Base-by-base conservation (phyloP, 1,140 invertebrate species). In the Sminthurides bifidus region DNA sequence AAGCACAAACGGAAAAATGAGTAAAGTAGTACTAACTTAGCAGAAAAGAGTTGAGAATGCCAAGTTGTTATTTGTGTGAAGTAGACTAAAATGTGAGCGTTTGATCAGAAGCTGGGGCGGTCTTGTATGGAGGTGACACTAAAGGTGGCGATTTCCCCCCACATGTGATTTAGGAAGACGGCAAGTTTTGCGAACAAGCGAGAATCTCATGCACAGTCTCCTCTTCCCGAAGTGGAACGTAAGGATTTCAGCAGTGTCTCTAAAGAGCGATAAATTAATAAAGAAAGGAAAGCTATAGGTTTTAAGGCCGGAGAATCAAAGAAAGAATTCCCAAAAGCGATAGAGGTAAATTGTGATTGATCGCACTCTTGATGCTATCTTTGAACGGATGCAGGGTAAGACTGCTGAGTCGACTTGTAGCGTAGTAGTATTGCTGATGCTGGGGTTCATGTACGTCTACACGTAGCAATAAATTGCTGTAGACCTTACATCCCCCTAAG, bases 201-300 rank as follows among this genome's bases (percentile, higher is more conserved):
- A 37, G n/a, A n/a, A n/a, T n/a, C n/a, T n/a, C n/a, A n/a, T n/a
- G n/a, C n/a, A n/a, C n/a, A n/a, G n/a, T n/a, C n/a, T n/a, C n/a
- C n/a, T n/a, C 30, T 23, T n/a, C 17, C 19, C 3, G n/a, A 33
- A 21, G 3, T 15, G 23, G 2, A 21, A 17, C 31, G 49, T 51
- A 58, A 50, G 56, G 43, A 54, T 59, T 52, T 56, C 10, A 24
- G n/a, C n/a, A n/a, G 55, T 52, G 40, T 61, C 59, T 61, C 59
- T 17, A 51, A 52, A 60, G 63, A 59, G 60, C 63, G 59, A 64
- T 64, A 64, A 64, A 64, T 64, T 64, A 64, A 64, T 64, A 64
- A 64, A 58, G 52, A 33, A 29, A 40, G 58, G 44, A 51, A 53
- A 58, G 30, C 31, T 43, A 52, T 50, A 54, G 55, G 52, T 61